These are phyloP conservation scores for Addax nasomaculatus DNA, from an alignment of 2,113 vertebrate genomes.

Conservation along the genomic window DNA sequence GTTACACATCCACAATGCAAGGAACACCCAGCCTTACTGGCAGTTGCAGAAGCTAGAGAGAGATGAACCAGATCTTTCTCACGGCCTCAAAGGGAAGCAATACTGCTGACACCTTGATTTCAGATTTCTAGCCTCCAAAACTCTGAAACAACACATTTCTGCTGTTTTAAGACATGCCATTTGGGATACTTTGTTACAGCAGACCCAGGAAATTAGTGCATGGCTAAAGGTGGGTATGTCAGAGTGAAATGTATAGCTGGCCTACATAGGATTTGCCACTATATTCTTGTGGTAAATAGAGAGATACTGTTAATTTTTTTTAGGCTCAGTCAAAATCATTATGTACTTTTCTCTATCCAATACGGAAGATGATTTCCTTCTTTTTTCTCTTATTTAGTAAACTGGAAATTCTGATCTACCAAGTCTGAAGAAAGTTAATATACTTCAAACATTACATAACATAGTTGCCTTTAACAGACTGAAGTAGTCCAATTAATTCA, in stretches of 20 bases:
- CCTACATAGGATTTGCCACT: not conserved
- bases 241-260: not conserved
- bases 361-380: not conserved
- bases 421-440: not conserved
- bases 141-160: not conserved
- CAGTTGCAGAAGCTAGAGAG: not conserved
- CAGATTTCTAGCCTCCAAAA: not conserved
- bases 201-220: not conserved
- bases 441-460: not conserved
- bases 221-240: not conserved
- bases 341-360: not conserved
- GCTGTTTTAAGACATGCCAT: not conserved
- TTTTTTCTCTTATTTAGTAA: not conserved
- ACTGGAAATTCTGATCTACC: not conserved
- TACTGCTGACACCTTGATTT: not conserved
- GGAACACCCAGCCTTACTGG: not conserved
- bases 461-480: not conserved
- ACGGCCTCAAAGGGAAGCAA: not conserved
- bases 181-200: not conserved
- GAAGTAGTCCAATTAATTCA: constrained; percentile 40
- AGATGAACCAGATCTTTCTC: not conserved
- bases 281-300: not conserved
- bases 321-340: not conserved
- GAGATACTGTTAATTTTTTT: not conserved
- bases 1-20: not conserved